Evolutionary conservation across 2,888 invertebrate species (phyloP).

Genomic region (Coremacera marginata): DNA sequence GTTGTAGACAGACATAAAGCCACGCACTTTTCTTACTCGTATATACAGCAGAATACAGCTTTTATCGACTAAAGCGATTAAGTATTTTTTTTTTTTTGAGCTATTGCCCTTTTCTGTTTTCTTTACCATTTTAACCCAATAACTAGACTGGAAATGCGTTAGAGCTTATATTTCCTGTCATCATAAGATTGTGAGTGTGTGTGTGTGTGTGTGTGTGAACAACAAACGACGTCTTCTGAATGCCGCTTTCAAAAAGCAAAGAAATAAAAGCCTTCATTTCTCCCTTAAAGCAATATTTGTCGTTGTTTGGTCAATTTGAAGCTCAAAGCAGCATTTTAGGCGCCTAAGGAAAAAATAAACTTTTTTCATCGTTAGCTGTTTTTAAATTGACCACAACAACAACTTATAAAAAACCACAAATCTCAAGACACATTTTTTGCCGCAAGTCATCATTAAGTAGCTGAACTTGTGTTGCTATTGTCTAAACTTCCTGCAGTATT

Average conservation of each 20-base stretch:
- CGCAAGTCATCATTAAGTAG: too few species aligned
- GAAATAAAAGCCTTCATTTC: neutral
- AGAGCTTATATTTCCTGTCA: too few species aligned
- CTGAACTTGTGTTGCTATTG: too few species aligned
- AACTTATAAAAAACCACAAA: too few species aligned
- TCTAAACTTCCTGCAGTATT: too few species aligned
- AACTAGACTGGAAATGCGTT: too few species aligned
- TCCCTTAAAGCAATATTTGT: neutral
- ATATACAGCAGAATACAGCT: neutral
- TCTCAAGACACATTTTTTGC: too few species aligned
- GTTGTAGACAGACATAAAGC: neutral
- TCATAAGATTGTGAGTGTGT: too few species aligned
- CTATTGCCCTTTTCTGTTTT: neutral
- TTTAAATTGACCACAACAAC: neutral
- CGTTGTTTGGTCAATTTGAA: neutral
- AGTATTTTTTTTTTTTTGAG: neutral
- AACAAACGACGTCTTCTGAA: neutral
- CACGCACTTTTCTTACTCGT: neutral
- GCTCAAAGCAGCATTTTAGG: constrained; percentile 11
- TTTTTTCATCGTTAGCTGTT: neutral
- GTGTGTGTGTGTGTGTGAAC: too few species aligned
- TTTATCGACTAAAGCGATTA: constrained; percentile 16
- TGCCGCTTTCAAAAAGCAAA: too few species aligned
- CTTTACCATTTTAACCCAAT: too few species aligned
- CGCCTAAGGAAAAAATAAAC: neutral